Evolutionary conservation across 2,797 vertebrate genomes (phyloP).

Genomic region (Onychomys torridus): DNA sequence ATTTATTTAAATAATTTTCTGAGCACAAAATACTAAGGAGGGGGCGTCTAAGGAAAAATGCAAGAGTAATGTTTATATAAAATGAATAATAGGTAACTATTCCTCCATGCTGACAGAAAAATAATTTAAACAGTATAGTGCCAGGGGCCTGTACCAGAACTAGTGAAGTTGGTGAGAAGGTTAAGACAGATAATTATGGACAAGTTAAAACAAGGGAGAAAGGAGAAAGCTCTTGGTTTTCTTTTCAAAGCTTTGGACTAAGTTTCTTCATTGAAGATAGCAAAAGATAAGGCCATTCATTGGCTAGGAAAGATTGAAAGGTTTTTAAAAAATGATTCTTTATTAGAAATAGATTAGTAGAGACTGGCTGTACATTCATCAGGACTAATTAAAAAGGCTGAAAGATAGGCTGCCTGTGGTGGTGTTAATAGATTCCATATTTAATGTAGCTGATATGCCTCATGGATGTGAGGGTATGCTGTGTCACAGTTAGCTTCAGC

Average conservation of each 20-base stretch:
- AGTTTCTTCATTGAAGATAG: background rate
- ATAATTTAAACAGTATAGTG: background rate
- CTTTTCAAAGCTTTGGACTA: background rate
- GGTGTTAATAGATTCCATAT: background rate
- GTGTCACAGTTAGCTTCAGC: background rate
- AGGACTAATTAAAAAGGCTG: background rate
- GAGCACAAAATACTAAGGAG: background rate
- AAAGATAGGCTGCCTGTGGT: background rate
- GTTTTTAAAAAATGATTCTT: background rate
- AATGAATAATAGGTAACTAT: background rate
- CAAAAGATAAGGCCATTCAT: background rate
- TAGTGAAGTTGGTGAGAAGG: background rate
- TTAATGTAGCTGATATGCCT: too few relatives aligned
- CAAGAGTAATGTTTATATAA: background rate
- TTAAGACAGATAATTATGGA: background rate
- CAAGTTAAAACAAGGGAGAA: background rate
- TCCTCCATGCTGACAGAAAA: background rate
- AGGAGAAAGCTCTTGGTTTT: background rate
- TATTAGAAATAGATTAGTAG: background rate
- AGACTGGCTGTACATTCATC: background rate
- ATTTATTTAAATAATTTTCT: background rate
- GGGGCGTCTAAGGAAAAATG: background rate
- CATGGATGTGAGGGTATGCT: background rate
- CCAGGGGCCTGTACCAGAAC: background rate
- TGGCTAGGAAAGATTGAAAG: background rate